These are phyloP conservation scores for Achlya flavicornis DNA, from an alignment of 2,888 invertebrate species.

Conservation along the genomic window DNA sequence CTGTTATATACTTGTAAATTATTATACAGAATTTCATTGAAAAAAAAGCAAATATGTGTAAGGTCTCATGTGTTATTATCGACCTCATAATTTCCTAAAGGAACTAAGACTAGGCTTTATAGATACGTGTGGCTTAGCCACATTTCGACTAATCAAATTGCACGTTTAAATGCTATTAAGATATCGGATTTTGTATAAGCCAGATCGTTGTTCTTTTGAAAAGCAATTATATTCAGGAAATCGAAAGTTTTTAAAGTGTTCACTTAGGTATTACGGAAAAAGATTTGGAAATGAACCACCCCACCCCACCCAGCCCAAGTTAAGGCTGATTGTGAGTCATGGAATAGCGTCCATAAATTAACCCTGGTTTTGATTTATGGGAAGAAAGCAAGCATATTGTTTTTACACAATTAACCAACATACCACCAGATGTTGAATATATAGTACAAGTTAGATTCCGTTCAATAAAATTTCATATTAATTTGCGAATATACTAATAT, in stretches of 20 bases:
- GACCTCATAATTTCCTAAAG: constrained; percentile 7
- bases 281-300: background rate
- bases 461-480: background rate
- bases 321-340: background rate
- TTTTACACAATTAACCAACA: too few species aligned
- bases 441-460: background rate
- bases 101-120: background rate
- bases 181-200: background rate
- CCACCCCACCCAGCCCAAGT: background rate
- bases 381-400: too few species aligned
- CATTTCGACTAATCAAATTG: constrained; percentile 1
- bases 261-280: background rate
- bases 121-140: constrained; percentile 4
- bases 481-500: too few species aligned
- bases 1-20: background rate
- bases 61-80: background rate
- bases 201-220: background rate
- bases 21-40: background rate
- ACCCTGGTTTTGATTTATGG: too few species aligned
- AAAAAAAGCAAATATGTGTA: background rate
- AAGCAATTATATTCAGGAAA: background rate
- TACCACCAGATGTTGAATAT: too few species aligned
- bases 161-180: constrained; percentile 10
- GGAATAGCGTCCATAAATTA: background rate
- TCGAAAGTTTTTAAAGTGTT: background rate